Evolutionary conservation across 2,113 vertebrate species (phyloP), one percentile per base, ranked within the genome.

Genomic region (Excalfactoria chinensis): DNA sequence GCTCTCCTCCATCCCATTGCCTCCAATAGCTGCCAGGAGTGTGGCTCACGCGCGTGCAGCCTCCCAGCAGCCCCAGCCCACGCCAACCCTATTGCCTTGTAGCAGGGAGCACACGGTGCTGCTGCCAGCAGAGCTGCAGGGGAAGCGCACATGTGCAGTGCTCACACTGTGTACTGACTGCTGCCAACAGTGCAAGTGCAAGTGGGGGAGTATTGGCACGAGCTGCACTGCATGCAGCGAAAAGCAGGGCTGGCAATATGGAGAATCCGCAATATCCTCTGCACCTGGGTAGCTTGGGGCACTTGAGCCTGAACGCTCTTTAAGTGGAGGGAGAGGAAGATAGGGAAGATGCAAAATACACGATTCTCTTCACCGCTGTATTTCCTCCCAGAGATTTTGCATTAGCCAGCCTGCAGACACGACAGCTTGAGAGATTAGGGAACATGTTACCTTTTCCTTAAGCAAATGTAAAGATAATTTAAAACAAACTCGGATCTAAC

Each of bases 191-290:
- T 74, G 77, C 84, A 86, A 94, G 85, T 37, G 84, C 49, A 79
- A 86, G 91, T 72, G 92, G 92, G 92, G 66, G 92, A 94, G 59
- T 37, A 46, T 49, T 93, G 96, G 88, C 95, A 92, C 19, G 67
- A 95, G 68, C 80, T 25, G 26, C 22, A 62, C 73, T 13, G 76
- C 48, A 71, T 3, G 70, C 2, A 84, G 90, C 88, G 90, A 94
- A 95, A 93, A 94, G 84, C 75, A 95, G 86, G 86, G 41, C 44
- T n/a, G 28, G 84, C 77, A 84, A 73, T 44, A 90, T 43, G 70
- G 89, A 94, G 80, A 86, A 84, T 66, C 84, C 63, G 34, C 58
- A 84, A 93, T 40, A 89, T 76, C 78, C 84, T 79, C 86, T 70
- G 84, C 90, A 89, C 84, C 89, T 67, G 86, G 55, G 77, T 13